Evolutionary conservation across 2,113 vertebrate genomes (phyloP).

Genomic region (Oxyruncus cristatus): DNA sequence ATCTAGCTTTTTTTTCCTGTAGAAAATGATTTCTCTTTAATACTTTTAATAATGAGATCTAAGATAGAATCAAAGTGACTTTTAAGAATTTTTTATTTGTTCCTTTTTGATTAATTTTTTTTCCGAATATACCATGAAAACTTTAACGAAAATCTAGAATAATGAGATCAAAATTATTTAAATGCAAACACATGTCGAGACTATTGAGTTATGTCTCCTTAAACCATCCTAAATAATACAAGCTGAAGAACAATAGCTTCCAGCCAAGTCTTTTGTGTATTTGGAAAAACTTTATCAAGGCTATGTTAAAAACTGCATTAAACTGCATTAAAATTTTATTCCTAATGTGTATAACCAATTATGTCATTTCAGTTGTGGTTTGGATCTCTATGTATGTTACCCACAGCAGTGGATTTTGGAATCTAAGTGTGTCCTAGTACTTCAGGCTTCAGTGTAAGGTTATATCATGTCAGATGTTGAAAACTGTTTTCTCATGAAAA

Average conservation of each 20-base stretch:
- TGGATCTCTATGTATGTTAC: background rate
- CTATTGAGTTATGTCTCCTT: slow-evolving; percentile 24
- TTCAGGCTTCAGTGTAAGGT: background rate
- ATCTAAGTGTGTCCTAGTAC: background rate
- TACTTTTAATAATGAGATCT: slow-evolving; percentile 36
- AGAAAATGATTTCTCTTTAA: slow-evolving; percentile 3
- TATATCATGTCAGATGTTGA: background rate
- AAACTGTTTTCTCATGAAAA: background rate
- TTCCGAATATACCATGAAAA: background rate
- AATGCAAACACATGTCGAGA: slow-evolving; percentile 34
- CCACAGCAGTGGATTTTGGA: background rate
- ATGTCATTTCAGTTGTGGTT: background rate
- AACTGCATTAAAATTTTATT: background rate
- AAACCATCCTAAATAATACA: background rate
- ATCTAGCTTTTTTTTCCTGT: background rate
- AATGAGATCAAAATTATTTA: slow-evolving; percentile 52
- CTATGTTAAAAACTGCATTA: background rate
- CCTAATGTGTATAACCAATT: background rate
- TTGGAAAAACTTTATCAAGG: background rate
- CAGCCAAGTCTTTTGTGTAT: slow-evolving; percentile 2
- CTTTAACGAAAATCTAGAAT: slow-evolving; percentile 32
- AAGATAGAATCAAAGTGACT: slow-evolving; percentile 46
- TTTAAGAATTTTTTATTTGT: slow-evolving; percentile 49
- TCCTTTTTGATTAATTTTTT: slow-evolving; percentile 14
- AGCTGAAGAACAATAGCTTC: background rate